Conservation (phyloP, 2,113 vertebrate species). For the Uria aalge region DNA sequence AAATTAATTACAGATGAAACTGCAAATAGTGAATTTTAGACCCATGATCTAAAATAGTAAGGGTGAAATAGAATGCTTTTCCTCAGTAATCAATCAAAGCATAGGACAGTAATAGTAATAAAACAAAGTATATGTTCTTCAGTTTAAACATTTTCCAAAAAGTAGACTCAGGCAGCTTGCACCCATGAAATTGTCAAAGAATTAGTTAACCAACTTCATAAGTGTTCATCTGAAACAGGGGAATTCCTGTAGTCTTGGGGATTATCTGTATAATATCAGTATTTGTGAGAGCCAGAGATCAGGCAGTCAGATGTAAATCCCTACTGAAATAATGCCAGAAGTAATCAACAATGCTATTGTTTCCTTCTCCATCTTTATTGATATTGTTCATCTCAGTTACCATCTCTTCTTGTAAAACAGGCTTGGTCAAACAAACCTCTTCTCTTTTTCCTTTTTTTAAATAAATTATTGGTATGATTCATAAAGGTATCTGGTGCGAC, state of each 20-base stretch:
- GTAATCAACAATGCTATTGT: neutral
- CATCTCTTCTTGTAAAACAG: neutral
- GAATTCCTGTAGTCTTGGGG: neutral
- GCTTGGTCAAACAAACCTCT: neutral
- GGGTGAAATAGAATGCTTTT: neutral
- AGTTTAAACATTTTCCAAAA: neutral
- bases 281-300: neutral
- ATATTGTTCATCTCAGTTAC: neutral
- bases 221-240: neutral
- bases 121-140: neutral
- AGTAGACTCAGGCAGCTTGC: neutral
- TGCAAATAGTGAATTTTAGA: neutral
- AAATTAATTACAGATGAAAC: neutral
- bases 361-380: neutral
- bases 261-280: neutral
- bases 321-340: neutral
- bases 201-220: neutral
- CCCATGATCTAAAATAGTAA: neutral
- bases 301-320: neutral
- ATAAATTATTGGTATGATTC: neutral
- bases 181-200: neutral
- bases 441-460: neutral
- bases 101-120: neutral
- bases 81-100: neutral
- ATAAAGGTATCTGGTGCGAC: neutral